These are phyloP conservation scores for Sarcophaga variegata DNA, from an alignment of 2,888 invertebrate species.

Conservation along the genomic window DNA sequence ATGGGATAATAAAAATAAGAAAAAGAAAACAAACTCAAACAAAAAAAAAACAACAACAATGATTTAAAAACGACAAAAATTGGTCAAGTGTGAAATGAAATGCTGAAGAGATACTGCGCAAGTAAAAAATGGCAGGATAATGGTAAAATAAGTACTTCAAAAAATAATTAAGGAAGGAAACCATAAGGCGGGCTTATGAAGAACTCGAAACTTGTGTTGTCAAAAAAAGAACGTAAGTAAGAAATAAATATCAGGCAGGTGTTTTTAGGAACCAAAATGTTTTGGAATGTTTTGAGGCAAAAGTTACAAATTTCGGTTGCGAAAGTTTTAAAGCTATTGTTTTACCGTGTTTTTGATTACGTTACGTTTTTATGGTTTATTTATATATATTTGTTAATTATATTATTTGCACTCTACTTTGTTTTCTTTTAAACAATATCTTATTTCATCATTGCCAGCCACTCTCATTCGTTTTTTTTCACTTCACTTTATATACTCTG, in stretches of 20 bases:
- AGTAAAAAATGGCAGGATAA: slow-evolving; percentile 44
- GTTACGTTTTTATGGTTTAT: slow-evolving; percentile 30
- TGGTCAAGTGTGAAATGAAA: slow-evolving; percentile 61
- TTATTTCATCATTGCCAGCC: slow-evolving; percentile 44
- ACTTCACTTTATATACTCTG: slow-evolving; percentile 53
- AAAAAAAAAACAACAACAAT: slow-evolving; percentile 33
- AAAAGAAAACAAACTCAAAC: slow-evolving; percentile 11
- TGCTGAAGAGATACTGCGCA: slow-evolving; percentile 54
- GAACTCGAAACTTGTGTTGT: slow-evolving; percentile 7
- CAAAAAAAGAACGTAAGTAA: too few species aligned
- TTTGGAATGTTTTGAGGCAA: slow-evolving; percentile 26
- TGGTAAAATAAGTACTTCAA: slow-evolving; percentile 24
- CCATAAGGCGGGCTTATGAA: slow-evolving; percentile 36
- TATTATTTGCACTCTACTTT: slow-evolving; percentile 14
- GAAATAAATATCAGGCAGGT: background rate
- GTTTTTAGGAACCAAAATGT: background rate
- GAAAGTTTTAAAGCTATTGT: background rate
- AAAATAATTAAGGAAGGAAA: slow-evolving; percentile 30
- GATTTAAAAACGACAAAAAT: slow-evolving; percentile 47
- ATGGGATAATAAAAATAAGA: slow-evolving; percentile 28
- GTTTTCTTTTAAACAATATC: slow-evolving; percentile 27
- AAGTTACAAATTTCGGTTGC: background rate
- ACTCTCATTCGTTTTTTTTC: slow-evolving; percentile 36
- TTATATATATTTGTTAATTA: slow-evolving; percentile 15
- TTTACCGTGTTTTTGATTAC: slow-evolving; percentile 23